phyloP scores from a whole-genome alignment of 2,888 invertebrate species.

The Nomada lathburiana region DNA sequence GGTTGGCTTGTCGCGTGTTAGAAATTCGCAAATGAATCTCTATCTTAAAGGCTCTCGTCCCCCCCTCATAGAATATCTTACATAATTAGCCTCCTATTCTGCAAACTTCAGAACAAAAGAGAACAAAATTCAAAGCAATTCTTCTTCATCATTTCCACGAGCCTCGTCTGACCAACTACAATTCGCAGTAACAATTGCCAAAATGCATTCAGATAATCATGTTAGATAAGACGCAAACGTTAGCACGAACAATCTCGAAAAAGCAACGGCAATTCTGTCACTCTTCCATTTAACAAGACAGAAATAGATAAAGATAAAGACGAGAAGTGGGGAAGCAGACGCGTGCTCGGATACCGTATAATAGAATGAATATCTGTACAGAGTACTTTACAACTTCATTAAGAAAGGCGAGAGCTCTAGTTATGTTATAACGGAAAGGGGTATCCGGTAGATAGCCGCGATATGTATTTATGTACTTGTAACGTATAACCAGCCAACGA shows the following conservation, averaged over 20 bases:
- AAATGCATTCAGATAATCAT: too few relatives aligned
- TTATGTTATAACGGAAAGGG: slow-evolving; percentile 56
- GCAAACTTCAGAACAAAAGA: too few relatives aligned
- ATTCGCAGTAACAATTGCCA: too few relatives aligned
- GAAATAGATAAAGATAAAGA: too few relatives aligned
- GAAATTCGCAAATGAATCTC: slow-evolving; percentile 34
- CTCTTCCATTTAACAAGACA: too few relatives aligned
- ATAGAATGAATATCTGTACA: neutral
- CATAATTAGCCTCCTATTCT: too few relatives aligned
- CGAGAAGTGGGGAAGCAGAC: neutral
- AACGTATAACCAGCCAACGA: slow-evolving; percentile 33
- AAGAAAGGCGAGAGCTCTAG: slow-evolving; percentile 16
- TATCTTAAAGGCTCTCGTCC: neutral
- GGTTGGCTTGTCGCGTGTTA: slow-evolving; percentile 55
- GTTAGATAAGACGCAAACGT: too few relatives aligned
- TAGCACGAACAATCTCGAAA: too few relatives aligned
- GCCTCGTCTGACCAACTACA: too few relatives aligned
- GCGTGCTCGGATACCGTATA: neutral
- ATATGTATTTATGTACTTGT: slow-evolving; percentile 1
- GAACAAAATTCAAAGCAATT: too few relatives aligned
- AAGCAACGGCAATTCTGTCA: too few relatives aligned
- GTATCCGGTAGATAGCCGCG: slow-evolving; percentile 26
- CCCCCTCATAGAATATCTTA: neutral
- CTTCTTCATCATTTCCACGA: too few relatives aligned
- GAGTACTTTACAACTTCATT: slow-evolving; percentile 14